Evolutionary conservation across 2,113 vertebrate genomes (phyloP), one percentile per base, ranked within the genome.

Genomic region (Platichthys flesus): DNA sequence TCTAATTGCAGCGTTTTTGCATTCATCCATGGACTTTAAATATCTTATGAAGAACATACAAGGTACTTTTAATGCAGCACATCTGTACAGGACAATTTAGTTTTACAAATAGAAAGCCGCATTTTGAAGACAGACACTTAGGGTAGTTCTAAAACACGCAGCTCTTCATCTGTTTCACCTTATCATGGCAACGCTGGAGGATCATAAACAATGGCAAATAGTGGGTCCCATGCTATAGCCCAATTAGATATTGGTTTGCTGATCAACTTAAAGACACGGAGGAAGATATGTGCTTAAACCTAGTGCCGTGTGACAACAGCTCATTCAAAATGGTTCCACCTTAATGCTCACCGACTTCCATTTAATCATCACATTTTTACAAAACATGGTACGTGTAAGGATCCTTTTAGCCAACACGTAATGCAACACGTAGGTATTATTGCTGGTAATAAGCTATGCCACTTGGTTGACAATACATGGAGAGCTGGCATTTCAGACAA

Each of bases 391-490:
- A 6, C 49, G 8, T 51, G 16, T 18, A 57, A 42, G 26, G 18
- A 20, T 62, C 5, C 35, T 54, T 79, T 51, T 2, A 51, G 40
- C 45, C 31, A 8, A 10, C 51, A 16, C 64, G 8, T 49, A 56
- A 71, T 24, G 59, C 16, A 56, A 24, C 0, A 9, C 9, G n/a
- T n/a, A n/a, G n/a, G 67, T 88, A 91, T 88, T 89, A 90, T 81
- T 66, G 68, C 64, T 82, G 74, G 82, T 82, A 90, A 89, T 90
- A 91, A 88, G 84, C 87, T 71, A 78, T 47, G 65, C 81, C 85
- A 90, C 89, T 90, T 81, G 71, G 89, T 83, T 88, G 85, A 89
- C 84, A 85, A 90, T 75, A 85, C 80, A 83, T 40, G 67, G 52
- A 86, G 79, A 74, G 81, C 83, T 85, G 85, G 85, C 81, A 81